Percentiles rank a stretch among this genome's conserved stretches.
Evolutionary conservation across 1,140 invertebrate species (phyloP).

Genomic region (Heliconius eleuchia): DNA sequence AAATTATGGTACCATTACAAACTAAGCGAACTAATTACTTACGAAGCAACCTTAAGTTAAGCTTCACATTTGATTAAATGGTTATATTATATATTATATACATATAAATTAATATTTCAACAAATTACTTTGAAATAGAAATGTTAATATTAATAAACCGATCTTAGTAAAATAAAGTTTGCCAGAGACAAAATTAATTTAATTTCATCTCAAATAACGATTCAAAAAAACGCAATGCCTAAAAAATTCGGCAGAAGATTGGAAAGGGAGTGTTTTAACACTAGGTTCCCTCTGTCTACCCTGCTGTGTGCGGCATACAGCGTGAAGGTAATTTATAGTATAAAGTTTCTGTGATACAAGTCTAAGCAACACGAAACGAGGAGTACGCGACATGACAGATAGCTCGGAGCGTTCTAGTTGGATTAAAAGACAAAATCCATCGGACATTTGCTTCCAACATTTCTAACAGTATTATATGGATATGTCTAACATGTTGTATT

Average conservation of each 20-base stretch:
- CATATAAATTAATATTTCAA: background rate
- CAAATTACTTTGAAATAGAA: background rate
- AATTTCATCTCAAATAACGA: background rate
- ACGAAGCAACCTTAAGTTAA: background rate
- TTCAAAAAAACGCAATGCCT: no score
- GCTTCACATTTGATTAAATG: conserved; percentile 3
- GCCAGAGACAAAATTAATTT: background rate
- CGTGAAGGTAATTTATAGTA: background rate
- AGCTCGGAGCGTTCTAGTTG: background rate
- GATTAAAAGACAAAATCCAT: conserved; percentile 22
- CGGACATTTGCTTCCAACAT: background rate
- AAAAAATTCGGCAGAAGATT: no score
- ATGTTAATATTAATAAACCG: background rate
- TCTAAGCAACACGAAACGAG: conserved; percentile 17
- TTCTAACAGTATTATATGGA: background rate
- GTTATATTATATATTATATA: background rate
- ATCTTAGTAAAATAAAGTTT: background rate
- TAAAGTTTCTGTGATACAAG: conserved; percentile 19
- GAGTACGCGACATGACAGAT: conserved; percentile 28
- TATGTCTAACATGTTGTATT: background rate
- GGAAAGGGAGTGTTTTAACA: no score
- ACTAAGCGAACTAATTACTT: conserved; percentile 3
- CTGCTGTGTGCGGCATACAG: no score
- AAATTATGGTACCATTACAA: background rate
- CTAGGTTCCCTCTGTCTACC: no score